These are phyloP conservation scores for Episyrphus balteatus DNA, from an alignment of 1,140 invertebrate genomes.

Conservation along the genomic window DNA sequence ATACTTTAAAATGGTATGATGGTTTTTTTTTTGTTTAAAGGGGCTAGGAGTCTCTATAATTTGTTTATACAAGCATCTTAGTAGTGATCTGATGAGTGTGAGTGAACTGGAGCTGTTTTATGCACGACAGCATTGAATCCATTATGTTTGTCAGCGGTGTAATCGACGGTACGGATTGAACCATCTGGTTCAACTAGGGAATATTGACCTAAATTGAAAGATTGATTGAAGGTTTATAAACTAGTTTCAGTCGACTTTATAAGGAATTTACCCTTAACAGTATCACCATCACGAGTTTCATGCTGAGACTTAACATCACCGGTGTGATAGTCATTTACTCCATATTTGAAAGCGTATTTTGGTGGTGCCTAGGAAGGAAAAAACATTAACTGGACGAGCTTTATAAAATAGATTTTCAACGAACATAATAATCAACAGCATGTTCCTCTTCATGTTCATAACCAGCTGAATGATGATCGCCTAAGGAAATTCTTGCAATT, in stretches of 20 bases:
- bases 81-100: too few species aligned
- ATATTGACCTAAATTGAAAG: slow-evolving; percentile 26
- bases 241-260: background rate
- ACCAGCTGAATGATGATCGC: slow-evolving; percentile 16
- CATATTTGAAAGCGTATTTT: slow-evolving; percentile 43
- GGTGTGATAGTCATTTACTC: slow-evolving; percentile 42
- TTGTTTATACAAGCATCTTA: too few species aligned
- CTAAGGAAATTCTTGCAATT: slow-evolving; percentile 29
- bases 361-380: slow-evolving; percentile 30
- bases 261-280: slow-evolving; percentile 39
- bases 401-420: slow-evolving; percentile 10
- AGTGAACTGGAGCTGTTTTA: slow-evolving; percentile 45
- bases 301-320: slow-evolving; percentile 44
- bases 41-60: too few species aligned
- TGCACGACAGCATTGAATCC: slow-evolving; percentile 53
- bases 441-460: slow-evolving; percentile 25
- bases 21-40: too few species aligned
- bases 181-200: slow-evolving; percentile 45
- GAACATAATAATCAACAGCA: slow-evolving; percentile 36
- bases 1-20: too few species aligned
- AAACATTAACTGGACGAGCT: background rate
- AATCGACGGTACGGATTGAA: slow-evolving; percentile 42
- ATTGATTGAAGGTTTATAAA: background rate
- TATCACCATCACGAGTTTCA: slow-evolving; percentile 42
- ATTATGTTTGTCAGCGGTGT: slow-evolving; percentile 39